Evolutionary conservation across 2,888 invertebrate species (phyloP), one percentile per base, ranked within the genome.

Genomic region (Drosophila antonietae): DNA sequence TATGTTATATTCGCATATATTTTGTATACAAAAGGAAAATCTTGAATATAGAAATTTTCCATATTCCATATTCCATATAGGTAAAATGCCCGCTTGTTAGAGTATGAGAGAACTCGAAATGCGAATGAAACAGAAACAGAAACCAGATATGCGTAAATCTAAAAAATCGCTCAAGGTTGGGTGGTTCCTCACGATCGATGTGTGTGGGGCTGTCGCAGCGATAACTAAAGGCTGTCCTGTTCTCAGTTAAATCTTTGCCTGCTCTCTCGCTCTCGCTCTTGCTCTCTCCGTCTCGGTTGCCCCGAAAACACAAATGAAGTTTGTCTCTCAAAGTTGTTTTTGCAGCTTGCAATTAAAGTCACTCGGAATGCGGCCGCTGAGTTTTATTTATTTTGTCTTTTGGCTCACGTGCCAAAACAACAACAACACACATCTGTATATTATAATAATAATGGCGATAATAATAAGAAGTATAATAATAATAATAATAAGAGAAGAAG

Each of bases 311-410:
- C 44, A 31, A 23, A 43, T 28, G 18, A 59, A 55, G 52, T 58
- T 73, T 75, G 66, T 62, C 57, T 51, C 59, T 51, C 59, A 33
- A 52, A 60, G 61, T 66, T 51, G 59, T 63, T 68, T 58, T 69
- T 61, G 76, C 58, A 51, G 55, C 56, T 59, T 66, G 73, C 61
- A 75, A 77, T 75, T 73, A 60, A 75, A 78, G 55, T 63, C 73
- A 52, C 14, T 57, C 56, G 75, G 74, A 75, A 78, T 75, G 78
- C 62, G 78, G 78, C 56, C 69, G 55, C 52, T 43, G 62, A 60
- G 35, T 63, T 55, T 55, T 64, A 53, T 58, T 55, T 41, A n/a
- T 39, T 56, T 62, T 59, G 58, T 53, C 47, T 68, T 51, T 44
- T 55, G 41, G 39, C 75, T 76, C 76, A 78, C 76, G 79, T 76